phyloP scores from a whole-genome alignment of 2,797 vertebrate species.

The Typhlichthys subterraneus region DNA sequence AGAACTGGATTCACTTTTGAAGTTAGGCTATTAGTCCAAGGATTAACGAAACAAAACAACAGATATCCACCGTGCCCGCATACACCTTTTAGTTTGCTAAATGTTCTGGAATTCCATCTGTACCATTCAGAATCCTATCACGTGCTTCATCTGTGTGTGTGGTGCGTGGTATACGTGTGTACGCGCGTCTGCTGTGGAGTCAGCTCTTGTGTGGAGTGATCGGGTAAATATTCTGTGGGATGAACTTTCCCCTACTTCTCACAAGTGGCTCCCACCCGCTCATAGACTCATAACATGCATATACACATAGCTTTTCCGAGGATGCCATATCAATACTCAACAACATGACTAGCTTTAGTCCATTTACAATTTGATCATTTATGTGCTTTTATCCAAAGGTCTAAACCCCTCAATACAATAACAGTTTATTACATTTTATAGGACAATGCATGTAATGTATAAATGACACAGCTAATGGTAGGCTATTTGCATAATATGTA shows the following conservation, averaged over 20 bases:
- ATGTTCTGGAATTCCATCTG: constrained; percentile 22
- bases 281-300: constrained; percentile 42
- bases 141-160: constrained; percentile 20
- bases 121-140: constrained; percentile 26
- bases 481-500: too few relatives aligned
- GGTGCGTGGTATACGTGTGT: constrained; percentile 9
- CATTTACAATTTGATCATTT: too few relatives aligned
- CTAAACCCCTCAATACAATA: too few relatives aligned
- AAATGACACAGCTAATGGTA: too few relatives aligned
- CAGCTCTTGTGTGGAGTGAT: constrained; percentile 44
- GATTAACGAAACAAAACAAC: too few relatives aligned
- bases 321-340: constrained; percentile 17
- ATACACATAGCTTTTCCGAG: not conserved
- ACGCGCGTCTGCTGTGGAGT: constrained; percentile 1
- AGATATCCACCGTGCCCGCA: too few relatives aligned
- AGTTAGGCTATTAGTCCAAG: too few relatives aligned
- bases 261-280: constrained; percentile 50
- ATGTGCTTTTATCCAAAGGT: too few relatives aligned
- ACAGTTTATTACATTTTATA: too few relatives aligned
- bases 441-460: too few relatives aligned
- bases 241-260: constrained; percentile 82
- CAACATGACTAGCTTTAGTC: not conserved
- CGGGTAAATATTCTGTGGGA: constrained; percentile 48
- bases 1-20: too few relatives aligned
- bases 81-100: too few relatives aligned